Percentiles rank a stretch among this genome's conserved stretches.
phyloP scores from a whole-genome alignment of 2,113 vertebrate genomes.

The Oreochromis tanganicae region DNA sequence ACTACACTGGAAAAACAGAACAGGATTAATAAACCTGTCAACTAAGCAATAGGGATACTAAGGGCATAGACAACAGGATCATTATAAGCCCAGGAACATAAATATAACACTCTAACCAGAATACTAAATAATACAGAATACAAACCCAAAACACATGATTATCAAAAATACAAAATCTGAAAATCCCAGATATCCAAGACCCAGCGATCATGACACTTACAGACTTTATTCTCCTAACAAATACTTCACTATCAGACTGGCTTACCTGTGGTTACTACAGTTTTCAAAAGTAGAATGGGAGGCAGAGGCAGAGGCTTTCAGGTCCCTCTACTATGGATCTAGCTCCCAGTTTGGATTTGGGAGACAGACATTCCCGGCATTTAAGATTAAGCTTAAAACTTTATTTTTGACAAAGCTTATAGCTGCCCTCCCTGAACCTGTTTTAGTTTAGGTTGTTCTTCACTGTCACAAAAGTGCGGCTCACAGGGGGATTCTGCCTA shows the following conservation, averaged over 20 bases:
- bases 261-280: neutral
- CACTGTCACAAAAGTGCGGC: neutral
- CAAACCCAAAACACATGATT: neutral
- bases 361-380: neutral
- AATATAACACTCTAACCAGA: neutral
- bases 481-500: fast-evolving
- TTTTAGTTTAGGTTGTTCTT: neutral
- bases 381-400: neutral
- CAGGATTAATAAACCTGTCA: neutral
- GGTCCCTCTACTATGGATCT: neutral
- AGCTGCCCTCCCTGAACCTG: neutral
- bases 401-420: neutral
- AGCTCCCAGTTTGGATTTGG: neutral
- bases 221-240: neutral
- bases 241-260: neutral
- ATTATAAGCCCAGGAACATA: neutral
- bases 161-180: neutral
- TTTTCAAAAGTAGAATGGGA: neutral
- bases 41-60: neutral
- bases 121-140: neutral
- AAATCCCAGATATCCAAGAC: neutral
- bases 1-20: neutral
- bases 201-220: neutral
- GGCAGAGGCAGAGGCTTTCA: neutral
- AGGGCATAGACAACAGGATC: neutral